phyloP scores from a whole-genome alignment of 1,140 invertebrate species.

The Apolygus lucorum region DNA sequence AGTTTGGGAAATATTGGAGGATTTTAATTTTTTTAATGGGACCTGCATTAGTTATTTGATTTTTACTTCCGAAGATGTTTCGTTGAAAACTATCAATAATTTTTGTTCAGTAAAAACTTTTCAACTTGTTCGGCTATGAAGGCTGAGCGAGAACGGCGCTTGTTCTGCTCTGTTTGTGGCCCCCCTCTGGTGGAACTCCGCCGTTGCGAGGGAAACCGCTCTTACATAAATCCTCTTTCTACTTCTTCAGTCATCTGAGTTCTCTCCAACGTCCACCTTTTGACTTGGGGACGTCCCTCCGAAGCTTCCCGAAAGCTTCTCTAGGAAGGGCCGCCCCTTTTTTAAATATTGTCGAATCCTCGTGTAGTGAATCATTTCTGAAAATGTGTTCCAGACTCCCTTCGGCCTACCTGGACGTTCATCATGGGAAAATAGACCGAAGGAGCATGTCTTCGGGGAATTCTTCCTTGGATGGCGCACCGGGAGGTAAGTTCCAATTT shows the following conservation, averaged over 20 bases:
- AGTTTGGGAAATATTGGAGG: not conserved
- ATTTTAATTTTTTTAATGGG: not conserved
- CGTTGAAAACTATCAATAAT: not conserved
- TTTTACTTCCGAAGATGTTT: not conserved
- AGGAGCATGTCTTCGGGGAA: constrained; percentile 31
- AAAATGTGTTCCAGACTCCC: constrained; percentile 7
- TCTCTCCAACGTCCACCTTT: not conserved
- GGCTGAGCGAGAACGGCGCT: not conserved
- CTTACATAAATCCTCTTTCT: constrained; percentile 18
- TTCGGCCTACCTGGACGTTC: not conserved
- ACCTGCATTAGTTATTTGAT: not conserved
- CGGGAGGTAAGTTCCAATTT: constrained; percentile 25
- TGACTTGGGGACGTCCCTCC: not conserved
- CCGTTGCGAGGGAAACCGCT: constrained; percentile 2
- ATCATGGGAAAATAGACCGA: constrained; percentile 2
- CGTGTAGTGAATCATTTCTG: not conserved
- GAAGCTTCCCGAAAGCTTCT: not conserved
- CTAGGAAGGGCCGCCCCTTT: too few species aligned
- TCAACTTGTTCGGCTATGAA: too few species aligned
- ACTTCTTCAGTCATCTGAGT: not conserved
- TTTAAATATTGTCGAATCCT: not conserved
- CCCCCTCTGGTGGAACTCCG: not conserved
- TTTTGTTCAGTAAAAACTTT: too few species aligned
- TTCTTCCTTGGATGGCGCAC: constrained; percentile 30
- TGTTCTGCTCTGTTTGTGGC: constrained; percentile 20